These are phyloP conservation scores for Chaunax sp. DNA, from an alignment of 2,797 vertebrate genomes.

Conservation along the genomic window DNA sequence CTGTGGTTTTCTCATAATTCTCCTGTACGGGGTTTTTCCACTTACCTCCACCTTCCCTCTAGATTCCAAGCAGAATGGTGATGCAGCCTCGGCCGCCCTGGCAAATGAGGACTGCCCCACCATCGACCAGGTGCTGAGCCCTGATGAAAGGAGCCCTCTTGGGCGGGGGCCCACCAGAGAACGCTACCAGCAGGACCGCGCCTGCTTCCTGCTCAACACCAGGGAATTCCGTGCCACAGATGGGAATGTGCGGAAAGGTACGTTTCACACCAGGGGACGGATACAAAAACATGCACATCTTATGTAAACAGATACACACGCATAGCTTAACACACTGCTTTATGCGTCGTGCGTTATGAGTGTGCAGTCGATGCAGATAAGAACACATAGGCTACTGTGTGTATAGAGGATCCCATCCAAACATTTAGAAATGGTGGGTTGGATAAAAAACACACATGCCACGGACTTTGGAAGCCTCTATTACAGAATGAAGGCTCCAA, in stretches of 20 bases:
- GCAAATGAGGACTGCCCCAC: slow-evolving; percentile 95
- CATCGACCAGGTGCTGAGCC: slow-evolving; percentile 93
- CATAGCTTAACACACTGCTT: not conserved
- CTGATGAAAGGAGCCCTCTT: slow-evolving; percentile 90
- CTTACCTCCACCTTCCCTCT: not conserved
- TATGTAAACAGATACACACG: slow-evolving; percentile 59
- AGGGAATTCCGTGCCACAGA: slow-evolving; percentile 92
- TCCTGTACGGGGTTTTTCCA: not conserved
- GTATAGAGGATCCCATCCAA: slow-evolving; percentile 5
- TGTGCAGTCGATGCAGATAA: slow-evolving; percentile 31
- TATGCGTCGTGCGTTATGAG: not conserved
- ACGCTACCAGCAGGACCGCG: slow-evolving; percentile 91
- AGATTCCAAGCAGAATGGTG: slow-evolving; percentile 95
- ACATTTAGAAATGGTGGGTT: slow-evolving; percentile 24
- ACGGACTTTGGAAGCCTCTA: slow-evolving; percentile 26
- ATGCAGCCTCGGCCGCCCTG: slow-evolving; percentile 90
- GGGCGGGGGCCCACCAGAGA: slow-evolving; percentile 83
- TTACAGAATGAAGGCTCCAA: slow-evolving; percentile 24
- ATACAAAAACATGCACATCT: slow-evolving; percentile 52
- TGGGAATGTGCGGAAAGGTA: slow-evolving; percentile 95
- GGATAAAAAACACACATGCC: slow-evolving; percentile 26
- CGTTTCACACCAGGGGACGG: slow-evolving; percentile 61
- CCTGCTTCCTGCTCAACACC: slow-evolving; percentile 94
- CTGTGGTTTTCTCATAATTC: not conserved
- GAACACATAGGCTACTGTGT: slow-evolving; percentile 10